A percentile compares a stretch with the other conserved stretches of the same genome.
phyloP scores from a whole-genome alignment of 1,140 invertebrate species.

The Phenacoccus solenopsis region DNA sequence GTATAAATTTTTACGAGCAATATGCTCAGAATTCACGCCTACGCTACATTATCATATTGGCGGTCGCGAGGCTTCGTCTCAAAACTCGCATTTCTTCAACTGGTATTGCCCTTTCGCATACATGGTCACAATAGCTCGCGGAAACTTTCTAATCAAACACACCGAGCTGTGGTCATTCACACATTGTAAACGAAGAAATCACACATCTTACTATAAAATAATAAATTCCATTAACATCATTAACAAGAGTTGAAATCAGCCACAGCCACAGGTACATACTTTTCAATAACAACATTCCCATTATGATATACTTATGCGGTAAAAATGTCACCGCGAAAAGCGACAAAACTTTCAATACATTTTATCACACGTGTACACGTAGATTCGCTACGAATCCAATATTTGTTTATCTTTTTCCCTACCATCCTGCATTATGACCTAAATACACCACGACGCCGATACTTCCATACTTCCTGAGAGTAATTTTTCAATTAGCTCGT shows the following conservation, averaged over 20 bases:
- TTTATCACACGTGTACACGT: not conserved
- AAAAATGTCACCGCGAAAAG: not conserved
- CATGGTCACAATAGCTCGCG: no score
- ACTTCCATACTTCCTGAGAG: no score
- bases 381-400: not conserved
- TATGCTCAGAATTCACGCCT: not conserved
- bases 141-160: not conserved
- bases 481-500: not conserved
- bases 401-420: not conserved
- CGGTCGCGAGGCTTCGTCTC: no score
- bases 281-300: not conserved
- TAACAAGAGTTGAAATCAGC: no score
- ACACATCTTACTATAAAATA: no score
- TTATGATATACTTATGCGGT: not conserved
- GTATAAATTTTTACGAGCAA: no score
- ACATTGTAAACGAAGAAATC: no score
- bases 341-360: not conserved
- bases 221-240: no score
- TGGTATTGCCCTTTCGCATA: no score
- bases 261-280: no score
- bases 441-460: not conserved
- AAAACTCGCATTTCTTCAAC: no score
- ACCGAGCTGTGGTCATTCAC: no score
- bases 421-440: not conserved
- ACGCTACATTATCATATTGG: not conserved